Conservation (phyloP, 2,888 invertebrate genomes). For the Amblyjoppa proteus region DNA sequence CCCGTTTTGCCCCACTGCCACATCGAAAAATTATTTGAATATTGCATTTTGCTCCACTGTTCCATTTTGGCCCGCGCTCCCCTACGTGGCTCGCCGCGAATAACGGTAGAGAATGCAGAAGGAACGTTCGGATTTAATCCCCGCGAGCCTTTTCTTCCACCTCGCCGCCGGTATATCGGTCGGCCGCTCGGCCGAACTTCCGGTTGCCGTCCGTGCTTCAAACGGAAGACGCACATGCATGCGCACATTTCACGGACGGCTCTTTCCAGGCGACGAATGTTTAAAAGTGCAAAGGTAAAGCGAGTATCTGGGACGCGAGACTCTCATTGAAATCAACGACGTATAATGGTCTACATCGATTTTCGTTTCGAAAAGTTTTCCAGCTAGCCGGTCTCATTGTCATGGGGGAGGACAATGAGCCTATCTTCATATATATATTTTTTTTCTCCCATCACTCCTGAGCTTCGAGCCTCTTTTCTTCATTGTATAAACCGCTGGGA, state of each 20-base stretch:
- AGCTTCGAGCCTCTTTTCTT: conserved; percentile 27
- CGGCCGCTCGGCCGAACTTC: background rate
- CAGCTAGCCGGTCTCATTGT: conserved; percentile 42
- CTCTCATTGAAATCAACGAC: conserved; percentile 30
- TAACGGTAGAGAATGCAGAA: background rate
- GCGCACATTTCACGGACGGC: background rate
- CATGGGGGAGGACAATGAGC: conserved; percentile 27
- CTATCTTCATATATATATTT: conserved; percentile 3
- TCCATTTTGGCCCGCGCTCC: no score
- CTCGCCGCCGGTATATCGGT: background rate
- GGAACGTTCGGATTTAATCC: background rate
- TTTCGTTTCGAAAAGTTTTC: conserved; percentile 45
- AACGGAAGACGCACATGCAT: background rate
- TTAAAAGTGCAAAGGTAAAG: conserved; percentile 3
- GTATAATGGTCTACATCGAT: conserved; percentile 50
- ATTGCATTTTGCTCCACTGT: no score
- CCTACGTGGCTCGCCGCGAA: background rate
- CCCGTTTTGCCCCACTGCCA: no score
- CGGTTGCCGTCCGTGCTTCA: background rate
- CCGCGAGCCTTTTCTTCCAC: background rate
- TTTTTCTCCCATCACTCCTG: background rate
- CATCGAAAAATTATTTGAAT: no score
- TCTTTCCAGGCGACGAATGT: background rate
- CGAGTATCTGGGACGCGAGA: conserved; percentile 23
- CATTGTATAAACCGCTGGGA: background rate